Percentiles rank a stretch among this genome's conserved stretches.
Evolutionary conservation across 1,140 invertebrate genomes (phyloP).

Genomic region (Platorchestia sp.): DNA sequence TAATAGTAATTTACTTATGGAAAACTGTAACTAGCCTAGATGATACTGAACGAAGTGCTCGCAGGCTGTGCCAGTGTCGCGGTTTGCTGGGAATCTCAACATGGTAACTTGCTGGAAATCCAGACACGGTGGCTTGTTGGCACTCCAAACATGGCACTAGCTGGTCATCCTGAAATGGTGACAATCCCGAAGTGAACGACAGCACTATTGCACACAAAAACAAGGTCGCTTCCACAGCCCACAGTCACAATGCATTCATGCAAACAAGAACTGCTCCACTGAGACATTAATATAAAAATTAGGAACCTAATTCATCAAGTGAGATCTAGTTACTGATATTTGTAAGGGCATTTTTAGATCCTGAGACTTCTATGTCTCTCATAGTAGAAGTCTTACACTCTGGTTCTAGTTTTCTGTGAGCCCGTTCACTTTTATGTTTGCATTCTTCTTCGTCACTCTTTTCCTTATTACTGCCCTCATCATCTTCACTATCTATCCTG

Average conservation of each 20-base stretch:
- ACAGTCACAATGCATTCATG: background rate
- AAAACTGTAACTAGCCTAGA: background rate
- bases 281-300: background rate
- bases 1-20: background rate
- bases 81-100: background rate
- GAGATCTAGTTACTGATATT: background rate
- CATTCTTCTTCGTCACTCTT: background rate
- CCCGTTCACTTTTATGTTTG: background rate
- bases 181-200: background rate
- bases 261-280: background rate
- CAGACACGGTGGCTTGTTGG: background rate
- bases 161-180: background rate
- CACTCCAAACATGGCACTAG: background rate
- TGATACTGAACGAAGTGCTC: background rate
- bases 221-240: background rate
- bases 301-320: background rate
- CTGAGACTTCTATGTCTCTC: background rate
- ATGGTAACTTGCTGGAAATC: background rate
- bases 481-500: too few species aligned
- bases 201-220: background rate
- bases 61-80: background rate
- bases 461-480: background rate
- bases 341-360: background rate
- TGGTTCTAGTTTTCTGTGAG: background rate
- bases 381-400: background rate